Base-by-base conservation (phyloP, 2,113 vertebrate genomes). In the Penelope pileata region DNA sequence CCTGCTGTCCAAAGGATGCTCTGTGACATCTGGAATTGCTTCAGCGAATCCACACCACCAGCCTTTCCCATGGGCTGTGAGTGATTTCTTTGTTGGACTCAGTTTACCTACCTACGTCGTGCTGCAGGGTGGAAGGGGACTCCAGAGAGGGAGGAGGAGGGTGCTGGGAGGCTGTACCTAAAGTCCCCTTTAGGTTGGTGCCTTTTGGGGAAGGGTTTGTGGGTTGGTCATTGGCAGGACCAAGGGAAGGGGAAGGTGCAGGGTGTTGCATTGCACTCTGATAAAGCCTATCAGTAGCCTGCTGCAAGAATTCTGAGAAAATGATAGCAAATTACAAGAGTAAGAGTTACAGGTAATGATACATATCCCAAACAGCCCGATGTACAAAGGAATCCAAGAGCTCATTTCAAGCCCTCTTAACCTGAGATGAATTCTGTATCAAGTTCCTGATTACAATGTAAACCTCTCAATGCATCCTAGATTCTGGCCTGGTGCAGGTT, bases 61-160 rank as follows among this genome's bases (percentile, higher is more conserved):
- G 80, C 86, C 56, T 91, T 95, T 88, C 72, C 86, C 76, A 75
- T 94, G 90, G 29, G 22, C 29, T 69, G 24, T n/a, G 63, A 77
- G 70, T 0, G 0, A 48, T 62, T 74, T 40, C 80, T 95, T 94
- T 91, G 36, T 94, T 76, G 42, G 48, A 12, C 43, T 82, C 23
- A 2, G 53, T 94, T 95, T 88, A 43, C 83, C 59, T 73, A 74
- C 40, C 11, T 43, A 24, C 81, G 92, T 83, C 38, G 30, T 60
- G 3, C 27, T 43, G 2, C 50, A 48, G 68, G 42, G 30, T 56
- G 43, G 78, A 68, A 91, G 53, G 94, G 58, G 38, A 77, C 4
- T 54, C 56, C 0, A 2, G 12, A 0, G 3, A 66, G 59, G 43
- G 48, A 68, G 53, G 54, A 66, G 58, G 56, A 62, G 24, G 59